Evolutionary conservation across 1,140 invertebrate species (phyloP).

Genomic region (Oryctes rhinoceros): DNA sequence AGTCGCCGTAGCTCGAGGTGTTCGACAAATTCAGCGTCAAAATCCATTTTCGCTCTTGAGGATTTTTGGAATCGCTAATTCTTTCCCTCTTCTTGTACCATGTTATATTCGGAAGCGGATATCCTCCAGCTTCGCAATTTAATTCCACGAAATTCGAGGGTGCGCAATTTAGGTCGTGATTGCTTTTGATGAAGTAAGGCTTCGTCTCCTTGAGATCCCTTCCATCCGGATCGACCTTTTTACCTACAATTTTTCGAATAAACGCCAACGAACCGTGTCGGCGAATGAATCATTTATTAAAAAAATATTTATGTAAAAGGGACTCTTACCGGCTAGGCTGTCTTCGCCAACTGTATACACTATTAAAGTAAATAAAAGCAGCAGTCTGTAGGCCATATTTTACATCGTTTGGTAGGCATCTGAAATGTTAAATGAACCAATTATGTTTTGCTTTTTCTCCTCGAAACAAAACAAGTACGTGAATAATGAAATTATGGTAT

Average conservation of each 20-base stretch:
- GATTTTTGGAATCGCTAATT: neutral
- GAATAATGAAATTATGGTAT: neutral
- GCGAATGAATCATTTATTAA: too few species aligned
- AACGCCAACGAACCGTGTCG: neutral
- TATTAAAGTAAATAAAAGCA: neutral
- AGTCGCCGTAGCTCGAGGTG: conserved; percentile 64
- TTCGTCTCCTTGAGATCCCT: conserved; percentile 41
- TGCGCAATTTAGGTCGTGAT: neutral
- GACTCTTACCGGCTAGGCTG: neutral
- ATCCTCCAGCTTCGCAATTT: conserved; percentile 69
- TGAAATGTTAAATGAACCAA: neutral
- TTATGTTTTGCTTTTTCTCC: neutral
- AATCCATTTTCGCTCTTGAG: conserved; percentile 13
- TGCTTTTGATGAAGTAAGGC: neutral
- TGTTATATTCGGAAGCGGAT: conserved; percentile 57
- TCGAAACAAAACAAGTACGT: neutral
- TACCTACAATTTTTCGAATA: neutral
- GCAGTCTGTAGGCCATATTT: conserved; percentile 6
- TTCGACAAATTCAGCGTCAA: conserved; percentile 65
- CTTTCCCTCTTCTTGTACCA: conserved; percentile 67
- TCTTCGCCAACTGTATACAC: neutral
- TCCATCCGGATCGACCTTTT: conserved; percentile 59
- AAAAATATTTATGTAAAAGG: too few species aligned
- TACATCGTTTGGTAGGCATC: conserved; percentile 13
- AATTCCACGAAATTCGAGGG: conserved; percentile 62